Base-by-base conservation (phyloP, 2,113 vertebrate genomes). In the Serinus canaria region DNA sequence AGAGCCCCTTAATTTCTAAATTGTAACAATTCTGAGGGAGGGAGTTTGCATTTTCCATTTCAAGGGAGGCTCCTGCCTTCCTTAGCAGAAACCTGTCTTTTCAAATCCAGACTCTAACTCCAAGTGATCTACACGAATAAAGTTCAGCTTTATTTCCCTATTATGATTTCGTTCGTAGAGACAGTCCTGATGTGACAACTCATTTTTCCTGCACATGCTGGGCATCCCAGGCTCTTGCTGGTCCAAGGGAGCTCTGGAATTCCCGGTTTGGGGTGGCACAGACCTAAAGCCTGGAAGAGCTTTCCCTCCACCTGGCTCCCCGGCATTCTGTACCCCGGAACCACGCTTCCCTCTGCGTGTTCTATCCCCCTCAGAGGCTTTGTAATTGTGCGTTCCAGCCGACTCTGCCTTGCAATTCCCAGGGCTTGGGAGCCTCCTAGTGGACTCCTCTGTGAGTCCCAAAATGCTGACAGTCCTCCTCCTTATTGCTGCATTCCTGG, bases 371-470 rank as follows among this genome's bases (percentile, higher is more conserved):
- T 37, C 35, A 10, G 10, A 41, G 20, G 7, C 31, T 52, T 59
- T 17, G 41, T 60, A 81, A 63, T 2, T 3, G 6, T 4, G 27
- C 2, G 13, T 30, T 46, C 68, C 68, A 46, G 35, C 3, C 2
- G 15, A 13, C 23, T 44, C 31, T 31, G 44, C n/a, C 31, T 81
- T 47, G 44, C 35, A 17, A 6, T 84, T 74, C 20, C 28, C 79
- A 52, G 64, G 30, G 13, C 58, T 91, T 23, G 84, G 89, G 87
- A 88, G 96, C 89, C 96, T 3, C 89, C 96, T 95, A 89, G 94
- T 25, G 93, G 95, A 92, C 5, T 44, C 7, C 30, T 68, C 56
- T 23, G 3, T 11, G 24, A 53, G 7, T 53, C 49, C 50, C 62
- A 37, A 19, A 72, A 66, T 43, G 25, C 63, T 60, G 12, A 18